Percentiles rank a stretch among this genome's conserved stretches.
Conservation (phyloP, 2,888 invertebrate species). For the Plagodis dolabraria region DNA sequence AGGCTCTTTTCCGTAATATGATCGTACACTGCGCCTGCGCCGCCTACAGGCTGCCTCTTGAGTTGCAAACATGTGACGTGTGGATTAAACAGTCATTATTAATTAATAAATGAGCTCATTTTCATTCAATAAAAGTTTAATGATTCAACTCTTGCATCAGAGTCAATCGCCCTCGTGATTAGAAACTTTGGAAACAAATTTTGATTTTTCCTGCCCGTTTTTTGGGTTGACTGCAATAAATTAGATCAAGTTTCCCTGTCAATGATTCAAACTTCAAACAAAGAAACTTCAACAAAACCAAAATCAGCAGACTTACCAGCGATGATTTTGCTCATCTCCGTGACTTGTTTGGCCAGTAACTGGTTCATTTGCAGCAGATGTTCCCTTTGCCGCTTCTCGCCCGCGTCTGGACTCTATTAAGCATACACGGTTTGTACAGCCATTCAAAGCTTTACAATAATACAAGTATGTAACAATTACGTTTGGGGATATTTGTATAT, state of each 20-base stretch:
- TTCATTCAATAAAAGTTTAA: too few relatives aligned
- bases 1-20: too few relatives aligned
- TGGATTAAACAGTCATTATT: too few relatives aligned
- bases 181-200: too few relatives aligned
- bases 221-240: neutral
- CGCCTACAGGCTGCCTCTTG: too few relatives aligned
- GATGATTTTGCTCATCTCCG: conserved; percentile 97
- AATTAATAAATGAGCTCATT: too few relatives aligned
- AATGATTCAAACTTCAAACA: conserved; percentile 18
- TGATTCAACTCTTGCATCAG: too few relatives aligned
- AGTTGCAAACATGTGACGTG: too few relatives aligned
- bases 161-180: too few relatives aligned
- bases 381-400: conserved; percentile 94
- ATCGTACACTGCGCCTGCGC: too few relatives aligned
- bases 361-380: conserved; percentile 96
- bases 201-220: too few relatives aligned
- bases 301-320: conserved; percentile 88
- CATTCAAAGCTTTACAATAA: conserved; percentile 69
- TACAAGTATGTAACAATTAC: conserved; percentile 36
- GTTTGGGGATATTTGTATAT: conserved; percentile 36
- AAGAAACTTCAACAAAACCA: conserved; percentile 19
- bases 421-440: conserved; percentile 66
- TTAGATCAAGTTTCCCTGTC: conserved; percentile 18
- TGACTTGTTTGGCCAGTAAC: conserved; percentile 96
- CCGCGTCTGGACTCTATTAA: conserved; percentile 89